phyloP scores from a whole-genome alignment of 2,797 vertebrate species.

The Acrossocheilus fasciatus region DNA sequence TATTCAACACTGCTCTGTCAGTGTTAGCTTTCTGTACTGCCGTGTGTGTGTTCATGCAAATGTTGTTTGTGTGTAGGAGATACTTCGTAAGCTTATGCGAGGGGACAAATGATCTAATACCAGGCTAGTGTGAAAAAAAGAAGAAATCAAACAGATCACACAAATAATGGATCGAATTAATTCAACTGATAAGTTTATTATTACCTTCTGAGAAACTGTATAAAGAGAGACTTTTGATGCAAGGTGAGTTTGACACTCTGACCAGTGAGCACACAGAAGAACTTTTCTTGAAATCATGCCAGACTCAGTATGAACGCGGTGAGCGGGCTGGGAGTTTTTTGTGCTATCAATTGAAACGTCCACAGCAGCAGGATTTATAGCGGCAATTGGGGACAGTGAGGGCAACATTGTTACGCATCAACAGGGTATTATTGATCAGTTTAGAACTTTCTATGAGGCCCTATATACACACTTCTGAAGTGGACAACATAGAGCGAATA shows the following conservation, averaged over 20 bases:
- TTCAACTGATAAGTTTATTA: neutral
- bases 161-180: neutral
- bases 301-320: constrained; percentile 34
- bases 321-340: constrained; percentile 20
- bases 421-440: constrained; percentile 24
- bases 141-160: too few relatives aligned
- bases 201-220: constrained; percentile 7
- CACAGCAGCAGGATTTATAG: neutral
- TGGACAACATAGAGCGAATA: neutral
- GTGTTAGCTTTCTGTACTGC: too few relatives aligned
- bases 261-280: constrained; percentile 1
- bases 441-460: constrained; percentile 3
- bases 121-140: too few relatives aligned
- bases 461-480: neutral
- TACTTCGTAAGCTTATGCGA: too few relatives aligned
- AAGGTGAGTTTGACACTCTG: constrained; percentile 31
- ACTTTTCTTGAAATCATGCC: neutral
- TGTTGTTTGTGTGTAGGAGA: too few relatives aligned
- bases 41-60: too few relatives aligned
- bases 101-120: too few relatives aligned
- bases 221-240: constrained; percentile 21
- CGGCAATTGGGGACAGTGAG: neutral
- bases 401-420: constrained; percentile 1
- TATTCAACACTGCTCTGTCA: too few relatives aligned
- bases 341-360: neutral